Conservation (phyloP, 2,113 vertebrate genomes). For the Archilochus colubris region DNA sequence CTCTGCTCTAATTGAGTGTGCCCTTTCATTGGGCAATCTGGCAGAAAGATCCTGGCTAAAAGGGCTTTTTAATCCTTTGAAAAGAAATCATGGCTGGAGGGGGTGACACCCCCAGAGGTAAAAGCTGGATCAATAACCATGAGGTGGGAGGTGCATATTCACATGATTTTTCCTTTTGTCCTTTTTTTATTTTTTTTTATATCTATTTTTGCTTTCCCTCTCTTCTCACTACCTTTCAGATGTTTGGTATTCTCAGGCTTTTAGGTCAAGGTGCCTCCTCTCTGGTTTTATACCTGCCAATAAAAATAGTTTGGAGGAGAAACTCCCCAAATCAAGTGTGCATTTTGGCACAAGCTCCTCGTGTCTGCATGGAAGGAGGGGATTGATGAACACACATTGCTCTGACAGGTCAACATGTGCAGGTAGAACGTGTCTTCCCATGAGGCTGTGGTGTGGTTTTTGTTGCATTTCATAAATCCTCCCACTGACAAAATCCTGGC, state of each 20-base stretch:
- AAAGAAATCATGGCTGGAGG: not conserved
- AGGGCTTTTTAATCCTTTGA: not conserved
- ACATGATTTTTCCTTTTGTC: not conserved
- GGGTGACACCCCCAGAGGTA: not conserved
- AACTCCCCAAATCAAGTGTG: not conserved
- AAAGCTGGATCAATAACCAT: not conserved
- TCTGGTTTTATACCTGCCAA: not conserved
- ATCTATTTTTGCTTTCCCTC: not conserved
- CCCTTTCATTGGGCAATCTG: rapidly evolving
- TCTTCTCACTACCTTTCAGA: not conserved
- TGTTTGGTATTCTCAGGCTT: not conserved
- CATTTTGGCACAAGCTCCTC: not conserved
- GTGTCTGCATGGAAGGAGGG: not conserved
- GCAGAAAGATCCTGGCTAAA: not conserved
- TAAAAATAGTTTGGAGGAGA: not conserved
- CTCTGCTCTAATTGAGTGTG: not conserved
- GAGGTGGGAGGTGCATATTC: not conserved
- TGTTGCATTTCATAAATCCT: not conserved
- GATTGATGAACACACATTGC: rapidly evolving
- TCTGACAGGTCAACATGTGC: not conserved
- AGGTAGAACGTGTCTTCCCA: rapidly evolving
- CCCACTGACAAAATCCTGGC: not conserved
- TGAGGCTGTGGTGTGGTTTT: not conserved
- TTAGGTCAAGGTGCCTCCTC: not conserved
- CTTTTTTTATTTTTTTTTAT: not conserved